Conservation (phyloP, 2,888 invertebrate genomes). For the Tipula unca region DNA sequence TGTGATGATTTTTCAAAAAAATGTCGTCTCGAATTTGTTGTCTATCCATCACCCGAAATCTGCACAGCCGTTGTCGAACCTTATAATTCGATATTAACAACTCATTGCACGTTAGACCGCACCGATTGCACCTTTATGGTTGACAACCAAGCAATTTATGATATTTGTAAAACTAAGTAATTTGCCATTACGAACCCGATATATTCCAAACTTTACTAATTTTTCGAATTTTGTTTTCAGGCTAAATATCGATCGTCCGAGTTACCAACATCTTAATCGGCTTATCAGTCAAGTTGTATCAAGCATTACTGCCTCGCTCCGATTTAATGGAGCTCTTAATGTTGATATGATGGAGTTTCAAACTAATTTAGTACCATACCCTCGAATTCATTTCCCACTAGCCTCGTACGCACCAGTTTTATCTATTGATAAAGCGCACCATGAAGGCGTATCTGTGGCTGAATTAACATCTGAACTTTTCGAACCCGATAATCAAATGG, state of each 20-base stretch:
- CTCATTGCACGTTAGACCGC: conserved; percentile 74
- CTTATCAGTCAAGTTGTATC: conserved; percentile 62
- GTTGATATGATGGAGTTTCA: conserved; percentile 86
- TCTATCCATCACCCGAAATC: conserved; percentile 46
- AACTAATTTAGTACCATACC: conserved; percentile 85
- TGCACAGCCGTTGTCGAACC: conserved; percentile 88
- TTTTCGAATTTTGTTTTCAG: conserved; percentile 21
- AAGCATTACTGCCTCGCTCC: conserved; percentile 72
- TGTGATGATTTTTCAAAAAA: conserved; percentile 77
- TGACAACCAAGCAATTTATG: conserved; percentile 85
- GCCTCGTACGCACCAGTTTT: conserved; percentile 66
- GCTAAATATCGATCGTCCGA: conserved; percentile 54
- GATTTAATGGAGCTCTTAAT: conserved; percentile 77
- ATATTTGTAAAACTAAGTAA: conserved; percentile 68
- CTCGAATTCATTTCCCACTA: conserved; percentile 81
- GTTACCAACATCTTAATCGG: conserved; percentile 60
- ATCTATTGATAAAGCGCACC: conserved; percentile 62
- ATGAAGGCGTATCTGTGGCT: conserved; percentile 63
- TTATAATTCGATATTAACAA: conserved; percentile 81
- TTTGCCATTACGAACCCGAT: neutral
- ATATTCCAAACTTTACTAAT: neutral
- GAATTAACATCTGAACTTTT: conserved; percentile 81
- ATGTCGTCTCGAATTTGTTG: conserved; percentile 62
- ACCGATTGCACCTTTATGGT: conserved; percentile 87
- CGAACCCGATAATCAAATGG: conserved; percentile 80